phyloP scores from a whole-genome alignment of 2,888 invertebrate species.

The Cerastoderma edule region DNA sequence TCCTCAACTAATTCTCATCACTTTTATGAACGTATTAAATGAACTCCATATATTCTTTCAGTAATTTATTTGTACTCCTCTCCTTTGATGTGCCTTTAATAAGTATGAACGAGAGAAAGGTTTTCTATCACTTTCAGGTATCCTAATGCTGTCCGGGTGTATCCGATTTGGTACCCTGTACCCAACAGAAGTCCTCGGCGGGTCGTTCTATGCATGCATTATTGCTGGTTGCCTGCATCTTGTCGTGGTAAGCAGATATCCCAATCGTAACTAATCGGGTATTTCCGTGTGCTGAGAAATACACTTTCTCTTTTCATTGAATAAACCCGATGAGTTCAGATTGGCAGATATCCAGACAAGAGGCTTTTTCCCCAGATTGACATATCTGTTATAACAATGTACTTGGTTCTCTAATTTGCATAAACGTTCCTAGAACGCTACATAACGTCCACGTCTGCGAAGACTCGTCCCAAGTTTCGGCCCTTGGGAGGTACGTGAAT shows the following conservation, averaged over 20 bases:
- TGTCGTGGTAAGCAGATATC: constrained; percentile 36
- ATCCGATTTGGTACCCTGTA: constrained; percentile 13
- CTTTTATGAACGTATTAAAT: neutral
- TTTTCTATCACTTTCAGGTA: constrained; percentile 20
- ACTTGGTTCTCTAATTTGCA: no score
- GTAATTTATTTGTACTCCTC: neutral
- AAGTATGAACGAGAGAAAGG: neutral
- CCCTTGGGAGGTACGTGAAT: no score
- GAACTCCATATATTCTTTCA: neutral
- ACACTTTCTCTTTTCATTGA: neutral
- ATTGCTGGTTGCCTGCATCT: constrained; percentile 15
- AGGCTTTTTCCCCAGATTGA: neutral
- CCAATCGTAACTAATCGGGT: no score
- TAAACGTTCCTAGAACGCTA: no score
- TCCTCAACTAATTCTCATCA: neutral
- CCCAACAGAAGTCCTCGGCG: constrained; percentile 27
- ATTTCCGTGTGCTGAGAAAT: no score
- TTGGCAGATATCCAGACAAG: neutral
- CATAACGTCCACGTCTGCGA: no score
- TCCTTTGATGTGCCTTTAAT: no score
- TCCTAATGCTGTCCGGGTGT: constrained; percentile 28
- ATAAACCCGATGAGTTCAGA: neutral
- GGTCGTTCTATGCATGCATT: constrained; percentile 26
- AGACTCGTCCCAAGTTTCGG: no score
- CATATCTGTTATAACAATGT: neutral